These are phyloP conservation scores for Parazoanthus atlanticus DNA, from an alignment of 92 coral and sea anemone genomes.

Conservation along the genomic window DNA sequence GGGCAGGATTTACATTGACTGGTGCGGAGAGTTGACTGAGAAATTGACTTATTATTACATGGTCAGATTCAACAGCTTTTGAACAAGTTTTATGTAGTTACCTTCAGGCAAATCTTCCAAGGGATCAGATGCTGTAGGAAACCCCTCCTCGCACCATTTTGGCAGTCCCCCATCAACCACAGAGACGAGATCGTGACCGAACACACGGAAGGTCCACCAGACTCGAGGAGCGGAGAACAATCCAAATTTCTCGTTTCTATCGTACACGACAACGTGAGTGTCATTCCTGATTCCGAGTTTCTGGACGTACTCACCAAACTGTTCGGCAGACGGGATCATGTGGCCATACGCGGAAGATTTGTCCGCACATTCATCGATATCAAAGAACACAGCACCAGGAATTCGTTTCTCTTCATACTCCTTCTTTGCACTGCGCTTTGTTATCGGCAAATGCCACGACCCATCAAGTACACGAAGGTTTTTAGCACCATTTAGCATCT, in stretches of 20 bases:
- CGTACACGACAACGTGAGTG: conserved; percentile 89
- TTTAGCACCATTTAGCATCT: conserved; percentile 63
- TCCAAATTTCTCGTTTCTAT: conserved; percentile 71
- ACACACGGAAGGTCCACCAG: conserved; percentile 94
- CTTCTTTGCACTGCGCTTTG: conserved; percentile 74
- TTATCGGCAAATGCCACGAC: conserved; percentile 89
- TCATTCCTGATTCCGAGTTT: conserved; percentile 76
- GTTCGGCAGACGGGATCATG: conserved; percentile 80
- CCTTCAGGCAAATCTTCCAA: not conserved
- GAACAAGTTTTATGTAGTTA: too few relatives aligned
- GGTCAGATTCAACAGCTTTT: too few relatives aligned
- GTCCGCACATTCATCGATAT: conserved; percentile 85
- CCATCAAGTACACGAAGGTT: conserved; percentile 81
- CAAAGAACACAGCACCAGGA: conserved; percentile 88
- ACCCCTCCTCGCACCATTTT: conserved; percentile 80
- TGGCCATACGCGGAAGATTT: conserved; percentile 68
- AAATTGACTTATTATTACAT: too few relatives aligned
- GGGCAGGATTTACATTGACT: too few relatives aligned
- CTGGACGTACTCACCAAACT: conserved; percentile 75
- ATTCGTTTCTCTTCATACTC: conserved; percentile 77
- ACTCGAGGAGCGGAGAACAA: conserved; percentile 92
- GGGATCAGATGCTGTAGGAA: conserved; percentile 76
- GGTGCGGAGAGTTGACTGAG: too few relatives aligned
- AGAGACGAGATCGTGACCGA: conserved; percentile 89
- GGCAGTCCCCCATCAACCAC: conserved; percentile 91